Evolutionary conservation across 2,888 invertebrate species (phyloP), one percentile per base, ranked within the genome.

Genomic region (Reticulitermes lucifugus): DNA sequence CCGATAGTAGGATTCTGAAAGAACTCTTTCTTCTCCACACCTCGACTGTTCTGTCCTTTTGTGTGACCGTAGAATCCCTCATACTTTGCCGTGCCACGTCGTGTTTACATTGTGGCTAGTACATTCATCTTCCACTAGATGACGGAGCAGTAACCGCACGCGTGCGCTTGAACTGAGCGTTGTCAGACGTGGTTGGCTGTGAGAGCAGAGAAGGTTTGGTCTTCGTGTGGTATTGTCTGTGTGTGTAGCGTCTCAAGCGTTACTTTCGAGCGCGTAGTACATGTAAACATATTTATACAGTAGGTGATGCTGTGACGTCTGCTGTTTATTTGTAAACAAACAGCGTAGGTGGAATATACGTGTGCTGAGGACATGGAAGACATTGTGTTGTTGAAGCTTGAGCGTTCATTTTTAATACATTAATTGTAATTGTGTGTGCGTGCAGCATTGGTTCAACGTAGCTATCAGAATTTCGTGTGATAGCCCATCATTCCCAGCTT

Each of bases 381-480:
- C 9, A 18, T 35, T 29, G 41, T 41, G 41, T 73, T 73, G 10
- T 73, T 41, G 14, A 6, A 6, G 73, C 41, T 12, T 18, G 41
- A 41, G 41, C 21, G 73, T 73, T 65, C 2, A 25, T n/a, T 65
- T 65, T 25, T 10, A 5, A n/a, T 41, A 41, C 5, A 41, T 35
- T 73, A 73, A 73, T 73, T 35, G 29, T 21, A 73, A 73, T 21
- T n/a, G 60, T 60, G 60, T n/a, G 35, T 35, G 80, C n/a, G 79
- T 46, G 25, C 41, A 60, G 55, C n/a, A 21, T 59, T 55, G 80
- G 55, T 59, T 55, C 22, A 59, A 35, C 43, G 55, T 29, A 55
- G 18, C 60, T 60, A 41, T 35, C 80, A 80, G 80, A 80, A 80
- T 80, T 80, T 80, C 80, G 80, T 80, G 80, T 60, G 55, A 55